Conservation (phyloP, 2,797 vertebrate species). For the Rhabdophis nuchalis region DNA sequence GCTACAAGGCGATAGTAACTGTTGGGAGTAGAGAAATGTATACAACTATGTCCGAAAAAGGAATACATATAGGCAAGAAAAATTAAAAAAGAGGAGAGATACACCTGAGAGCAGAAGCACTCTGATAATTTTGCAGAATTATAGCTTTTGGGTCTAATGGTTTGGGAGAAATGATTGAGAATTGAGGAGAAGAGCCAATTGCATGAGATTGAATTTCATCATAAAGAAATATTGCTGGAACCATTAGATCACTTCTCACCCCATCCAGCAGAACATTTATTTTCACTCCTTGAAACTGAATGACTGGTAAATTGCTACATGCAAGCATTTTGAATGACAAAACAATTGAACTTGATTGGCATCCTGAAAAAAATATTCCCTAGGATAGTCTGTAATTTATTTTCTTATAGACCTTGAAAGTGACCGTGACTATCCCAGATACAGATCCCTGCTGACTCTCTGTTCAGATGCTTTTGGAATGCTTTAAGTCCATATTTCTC, state of each 20-base stretch:
- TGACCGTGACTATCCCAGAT: neutral
- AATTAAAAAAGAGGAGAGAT: neutral
- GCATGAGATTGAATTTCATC: neutral
- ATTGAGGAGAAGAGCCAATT: neutral
- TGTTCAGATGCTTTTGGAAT: slow-evolving; percentile 8
- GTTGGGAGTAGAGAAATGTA: neutral
- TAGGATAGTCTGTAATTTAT: neutral
- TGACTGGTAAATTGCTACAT: neutral
- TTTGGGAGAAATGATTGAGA: neutral
- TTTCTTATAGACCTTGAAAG: neutral
- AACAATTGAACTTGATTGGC: slow-evolving; percentile 21
- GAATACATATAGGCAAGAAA: neutral
- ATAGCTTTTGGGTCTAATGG: neutral
- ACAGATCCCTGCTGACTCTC: neutral
- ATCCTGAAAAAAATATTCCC: slow-evolving; percentile 26
- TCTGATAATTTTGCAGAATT: neutral
- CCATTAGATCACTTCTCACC: neutral
- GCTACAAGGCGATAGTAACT: neutral
- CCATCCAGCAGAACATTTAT: neutral
- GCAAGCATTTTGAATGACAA: neutral
- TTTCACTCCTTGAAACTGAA: neutral
- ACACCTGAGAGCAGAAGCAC: neutral
- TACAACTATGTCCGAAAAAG: neutral
- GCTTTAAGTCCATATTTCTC: slow-evolving; percentile 3
- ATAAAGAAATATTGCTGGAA: neutral